Conservation (phyloP, 2,797 vertebrate genomes). For the Ambastaia sidthimunki region DNA sequence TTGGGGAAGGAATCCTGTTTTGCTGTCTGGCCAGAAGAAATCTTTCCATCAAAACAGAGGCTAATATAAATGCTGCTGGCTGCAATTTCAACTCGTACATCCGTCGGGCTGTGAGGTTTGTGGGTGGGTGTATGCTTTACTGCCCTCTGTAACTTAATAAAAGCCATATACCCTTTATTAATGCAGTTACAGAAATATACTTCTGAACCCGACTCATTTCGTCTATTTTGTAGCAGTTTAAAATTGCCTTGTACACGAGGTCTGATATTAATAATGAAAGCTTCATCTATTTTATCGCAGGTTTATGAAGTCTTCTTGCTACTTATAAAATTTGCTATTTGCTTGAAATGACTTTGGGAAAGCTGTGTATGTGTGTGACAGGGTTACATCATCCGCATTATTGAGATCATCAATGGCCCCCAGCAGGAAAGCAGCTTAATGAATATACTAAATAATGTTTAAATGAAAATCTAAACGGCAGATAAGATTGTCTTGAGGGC, state of each 20-base stretch:
- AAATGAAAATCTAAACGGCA: not conserved
- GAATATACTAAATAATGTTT: not conserved
- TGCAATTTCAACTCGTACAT: constrained; percentile 99
- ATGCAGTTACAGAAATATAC: not conserved
- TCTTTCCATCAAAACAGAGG: constrained; percentile 82
- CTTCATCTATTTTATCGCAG: constrained; percentile 13
- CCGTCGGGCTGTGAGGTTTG: constrained; percentile 93
- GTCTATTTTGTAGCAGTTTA: constrained; percentile 10
- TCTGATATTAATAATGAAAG: constrained; percentile 22
- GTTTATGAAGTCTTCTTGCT: constrained; percentile 22
- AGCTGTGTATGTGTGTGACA: not conserved
- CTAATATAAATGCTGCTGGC: constrained; percentile 96
- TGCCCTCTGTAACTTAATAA: constrained; percentile 6
- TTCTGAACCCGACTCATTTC: not conserved
- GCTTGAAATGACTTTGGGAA: not conserved
- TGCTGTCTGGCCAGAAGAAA: constrained; percentile 91
- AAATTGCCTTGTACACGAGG: constrained; percentile 8
- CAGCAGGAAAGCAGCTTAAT: not conserved
- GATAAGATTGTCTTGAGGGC: too few relatives aligned
- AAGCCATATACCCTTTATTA: not conserved
- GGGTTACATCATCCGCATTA: not conserved
- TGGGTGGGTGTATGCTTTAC: constrained; percentile 78
- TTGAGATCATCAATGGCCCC: not conserved
- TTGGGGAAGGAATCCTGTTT: constrained; percentile 95
- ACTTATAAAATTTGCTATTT: constrained; percentile 10